Base-by-base conservation (phyloP, 1,140 invertebrate genomes). In the Zaprionus gabonicus region DNA sequence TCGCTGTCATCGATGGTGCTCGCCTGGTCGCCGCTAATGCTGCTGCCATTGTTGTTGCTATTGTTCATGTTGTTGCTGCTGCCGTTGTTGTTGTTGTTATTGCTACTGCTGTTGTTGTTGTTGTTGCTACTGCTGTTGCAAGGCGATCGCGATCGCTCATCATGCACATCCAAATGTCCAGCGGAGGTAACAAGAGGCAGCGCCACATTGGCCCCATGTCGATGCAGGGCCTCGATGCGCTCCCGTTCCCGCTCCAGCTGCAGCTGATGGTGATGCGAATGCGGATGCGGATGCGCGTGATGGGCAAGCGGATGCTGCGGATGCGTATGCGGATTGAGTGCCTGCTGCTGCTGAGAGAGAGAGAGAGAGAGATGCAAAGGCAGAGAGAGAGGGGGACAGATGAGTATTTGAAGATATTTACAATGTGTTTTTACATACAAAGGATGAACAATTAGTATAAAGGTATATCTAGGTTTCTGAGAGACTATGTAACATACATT, bases 1-100 rank as follows among this genome's bases (percentile, higher is more conserved):
- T 92, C 92, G 77, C 91, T 92, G 62, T 92, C 91, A 36, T 92
- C 91, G 49, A 92, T 86, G 17, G 91, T 92, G 60, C 84, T 92
- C 36, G 86, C 82, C 63, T 88, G 83, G 62, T 92, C 91, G 3
- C 87, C 91, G 62, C 87, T 92, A 67, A 92, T 87, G 78, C 91
- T 92, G 78, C 57, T 77, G 13, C 74, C 74, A 69, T 77, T 80
- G 46, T 71, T 79, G 55, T 67, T 78, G 46, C 36, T 81, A 56
- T 58, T 77, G 41, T 41, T 83, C 55, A 57, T 56, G 15, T 23
- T 81, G 25, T 68, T 79, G 27, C 44, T 71, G 38, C 63, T 80
- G 57, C 64, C 77, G 20, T 64, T 82, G 23, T 49, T 77, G 49
- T 60, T 79, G n/a, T 51, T 71, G 36, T 65, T 72, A 46, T 27